Conservation (phyloP, 2,113 vertebrate species). For the Siphamia tubifer region DNA sequence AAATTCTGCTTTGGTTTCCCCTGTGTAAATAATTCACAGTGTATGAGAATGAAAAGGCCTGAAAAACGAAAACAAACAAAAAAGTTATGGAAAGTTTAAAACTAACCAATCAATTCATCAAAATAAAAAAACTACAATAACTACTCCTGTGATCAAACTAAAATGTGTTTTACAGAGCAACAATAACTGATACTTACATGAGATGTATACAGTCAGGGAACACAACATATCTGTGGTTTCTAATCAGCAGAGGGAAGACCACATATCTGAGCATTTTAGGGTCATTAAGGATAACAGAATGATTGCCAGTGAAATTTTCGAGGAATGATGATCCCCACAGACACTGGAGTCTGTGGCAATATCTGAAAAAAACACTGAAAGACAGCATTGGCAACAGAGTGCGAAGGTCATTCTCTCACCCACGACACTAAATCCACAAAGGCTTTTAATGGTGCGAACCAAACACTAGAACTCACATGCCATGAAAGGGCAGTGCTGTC, state of each 20-base stretch:
- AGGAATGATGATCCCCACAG: slow-evolving; percentile 23
- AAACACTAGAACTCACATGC: slow-evolving; percentile 26
- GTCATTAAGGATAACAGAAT: slow-evolving; percentile 7
- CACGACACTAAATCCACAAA: slow-evolving; percentile 55
- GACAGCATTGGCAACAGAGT: slow-evolving; percentile 32
- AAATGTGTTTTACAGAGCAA: background rate
- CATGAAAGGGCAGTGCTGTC: slow-evolving; percentile 50
- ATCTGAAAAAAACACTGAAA: slow-evolving; percentile 35
- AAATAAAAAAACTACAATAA: too few relatives aligned
- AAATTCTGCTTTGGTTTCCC: too few relatives aligned
- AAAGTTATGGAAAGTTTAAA: too few relatives aligned
- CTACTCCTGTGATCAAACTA: too few relatives aligned
- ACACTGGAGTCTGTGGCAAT: slow-evolving; percentile 5
- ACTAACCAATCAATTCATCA: too few relatives aligned
- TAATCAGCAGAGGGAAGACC: slow-evolving; percentile 26
- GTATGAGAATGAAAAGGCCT: background rate
- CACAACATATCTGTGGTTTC: slow-evolving; percentile 13
- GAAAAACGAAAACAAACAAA: too few relatives aligned
- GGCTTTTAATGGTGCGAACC: slow-evolving; percentile 50
- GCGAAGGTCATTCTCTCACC: slow-evolving; percentile 57
- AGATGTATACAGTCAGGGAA: background rate
- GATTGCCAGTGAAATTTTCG: slow-evolving; percentile 17
- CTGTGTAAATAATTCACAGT: too few relatives aligned
- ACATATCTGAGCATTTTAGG: slow-evolving; percentile 1
- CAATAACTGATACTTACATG: background rate